Evolutionary conservation across 2,888 invertebrate genomes (phyloP).

Genomic region (Carpatolechia fugitivella): DNA sequence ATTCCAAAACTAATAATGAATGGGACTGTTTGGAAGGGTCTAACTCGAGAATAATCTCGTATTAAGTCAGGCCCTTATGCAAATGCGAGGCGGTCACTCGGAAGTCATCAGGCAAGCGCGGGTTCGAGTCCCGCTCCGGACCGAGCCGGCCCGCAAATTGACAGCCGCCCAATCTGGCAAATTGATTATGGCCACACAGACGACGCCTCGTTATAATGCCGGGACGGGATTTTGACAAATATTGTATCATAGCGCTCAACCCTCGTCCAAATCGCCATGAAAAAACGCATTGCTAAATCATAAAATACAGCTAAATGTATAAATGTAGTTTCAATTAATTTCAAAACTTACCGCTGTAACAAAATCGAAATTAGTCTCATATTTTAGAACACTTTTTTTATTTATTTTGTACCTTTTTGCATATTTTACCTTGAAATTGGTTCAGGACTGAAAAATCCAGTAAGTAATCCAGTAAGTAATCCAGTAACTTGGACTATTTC

Average conservation of each 20-base stretch:
- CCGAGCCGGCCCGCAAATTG: slow-evolving; percentile 53
- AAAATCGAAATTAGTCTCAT: too few relatives aligned
- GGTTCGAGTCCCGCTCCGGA: slow-evolving; percentile 23
- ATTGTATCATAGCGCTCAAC: slow-evolving; percentile 28
- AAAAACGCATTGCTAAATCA: not conserved
- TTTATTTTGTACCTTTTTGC: too few relatives aligned
- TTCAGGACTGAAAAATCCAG: not conserved
- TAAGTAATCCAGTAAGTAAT: too few relatives aligned
- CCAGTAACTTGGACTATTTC: not conserved
- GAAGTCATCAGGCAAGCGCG: slow-evolving; percentile 62
- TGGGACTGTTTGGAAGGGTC: slow-evolving; percentile 51
- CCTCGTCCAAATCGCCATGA: not conserved
- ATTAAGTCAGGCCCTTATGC: slow-evolving; percentile 75
- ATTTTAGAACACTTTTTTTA: too few relatives aligned
- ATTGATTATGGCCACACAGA: slow-evolving; percentile 64
- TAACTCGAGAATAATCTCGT: slow-evolving; percentile 73
- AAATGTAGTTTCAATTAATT: too few relatives aligned
- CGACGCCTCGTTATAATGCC: slow-evolving; percentile 54
- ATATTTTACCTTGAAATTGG: too few relatives aligned
- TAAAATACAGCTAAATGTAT: not conserved
- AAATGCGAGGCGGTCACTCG: slow-evolving; percentile 74
- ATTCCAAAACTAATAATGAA: slow-evolving; percentile 73
- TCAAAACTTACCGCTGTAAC: too few relatives aligned
- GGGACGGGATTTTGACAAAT: slow-evolving; percentile 37
- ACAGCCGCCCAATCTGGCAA: slow-evolving; percentile 55